Conservation (phyloP, 2,113 vertebrate species). For the Paracanthobrama guichenoti region DNA sequence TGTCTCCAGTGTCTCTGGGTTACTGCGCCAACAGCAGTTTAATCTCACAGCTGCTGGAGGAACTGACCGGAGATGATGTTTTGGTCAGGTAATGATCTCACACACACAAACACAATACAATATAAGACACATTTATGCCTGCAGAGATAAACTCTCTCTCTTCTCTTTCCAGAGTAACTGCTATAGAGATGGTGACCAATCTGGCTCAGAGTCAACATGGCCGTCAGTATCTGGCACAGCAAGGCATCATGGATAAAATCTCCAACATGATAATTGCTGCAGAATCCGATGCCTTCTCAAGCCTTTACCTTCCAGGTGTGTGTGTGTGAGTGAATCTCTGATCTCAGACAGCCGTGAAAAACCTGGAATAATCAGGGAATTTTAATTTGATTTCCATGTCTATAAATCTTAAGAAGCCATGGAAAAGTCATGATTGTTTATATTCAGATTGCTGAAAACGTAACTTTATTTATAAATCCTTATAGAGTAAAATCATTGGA, state of each 20-base stretch:
- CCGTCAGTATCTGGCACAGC: constrained; percentile 85
- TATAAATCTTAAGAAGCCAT: not conserved
- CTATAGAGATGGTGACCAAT: constrained; percentile 90
- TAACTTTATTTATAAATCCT: not conserved
- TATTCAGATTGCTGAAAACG: not conserved
- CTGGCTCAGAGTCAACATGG: constrained; percentile 85
- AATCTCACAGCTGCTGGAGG: constrained; percentile 83
- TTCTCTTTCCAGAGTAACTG: constrained; percentile 81
- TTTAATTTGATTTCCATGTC: not conserved
- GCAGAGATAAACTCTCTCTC: not conserved
- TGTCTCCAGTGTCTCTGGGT: constrained; percentile 84
- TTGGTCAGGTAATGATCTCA: constrained; percentile 84
- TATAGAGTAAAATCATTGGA: not conserved
- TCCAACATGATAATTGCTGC: constrained; percentile 92
- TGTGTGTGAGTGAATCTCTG: not conserved
- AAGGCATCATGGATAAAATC: constrained; percentile 88
- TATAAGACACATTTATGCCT: not conserved
- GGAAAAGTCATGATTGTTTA: not conserved
- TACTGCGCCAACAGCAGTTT: constrained; percentile 85
- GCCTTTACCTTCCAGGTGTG: constrained; percentile 92
- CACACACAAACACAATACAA: constrained; percentile 12
- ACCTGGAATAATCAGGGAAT: not conserved
- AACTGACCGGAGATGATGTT: constrained; percentile 91
- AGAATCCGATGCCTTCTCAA: constrained; percentile 88
- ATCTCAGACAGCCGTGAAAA: not conserved